phyloP scores from a whole-genome alignment of 2,113 vertebrate genomes.

The Gobio gobio region DNA sequence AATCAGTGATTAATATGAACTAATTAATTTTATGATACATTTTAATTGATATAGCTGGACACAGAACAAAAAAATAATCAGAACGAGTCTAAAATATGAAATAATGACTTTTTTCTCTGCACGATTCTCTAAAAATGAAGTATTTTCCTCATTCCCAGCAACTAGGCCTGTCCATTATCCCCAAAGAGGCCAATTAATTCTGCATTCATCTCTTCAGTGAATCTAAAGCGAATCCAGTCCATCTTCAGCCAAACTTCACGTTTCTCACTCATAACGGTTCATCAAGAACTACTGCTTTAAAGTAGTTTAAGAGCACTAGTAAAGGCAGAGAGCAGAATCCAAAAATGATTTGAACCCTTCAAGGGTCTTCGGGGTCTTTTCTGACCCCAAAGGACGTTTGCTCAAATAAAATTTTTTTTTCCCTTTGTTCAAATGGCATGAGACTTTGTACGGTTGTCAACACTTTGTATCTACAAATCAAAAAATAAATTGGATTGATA shows the following conservation, averaged over 20 bases:
- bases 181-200: slow-evolving; percentile 47
- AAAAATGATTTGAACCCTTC: too few relatives aligned
- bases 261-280: neutral
- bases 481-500: too few relatives aligned
- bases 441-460: too few relatives aligned
- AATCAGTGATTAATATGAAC: neutral
- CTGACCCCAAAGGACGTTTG: too few relatives aligned
- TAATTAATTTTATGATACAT: neutral
- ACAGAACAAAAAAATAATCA: neutral
- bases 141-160: slow-evolving; percentile 32
- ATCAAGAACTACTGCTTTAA: neutral
- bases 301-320: neutral
- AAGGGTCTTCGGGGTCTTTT: too few relatives aligned
- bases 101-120: neutral
- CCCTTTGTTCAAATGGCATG: too few relatives aligned
- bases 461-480: too few relatives aligned
- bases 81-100: slow-evolving; percentile 6
- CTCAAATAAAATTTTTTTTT: too few relatives aligned
- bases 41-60: neutral
- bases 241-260: slow-evolving; percentile 28
- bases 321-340: neutral
- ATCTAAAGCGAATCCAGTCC: neutral
- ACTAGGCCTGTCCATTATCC: slow-evolving; percentile 36
- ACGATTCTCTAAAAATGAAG: slow-evolving; percentile 23
- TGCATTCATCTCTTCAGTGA: slow-evolving; percentile 9